phyloP scores from a whole-genome alignment of 2,888 invertebrate genomes.

The Habrosyne pyritoides region DNA sequence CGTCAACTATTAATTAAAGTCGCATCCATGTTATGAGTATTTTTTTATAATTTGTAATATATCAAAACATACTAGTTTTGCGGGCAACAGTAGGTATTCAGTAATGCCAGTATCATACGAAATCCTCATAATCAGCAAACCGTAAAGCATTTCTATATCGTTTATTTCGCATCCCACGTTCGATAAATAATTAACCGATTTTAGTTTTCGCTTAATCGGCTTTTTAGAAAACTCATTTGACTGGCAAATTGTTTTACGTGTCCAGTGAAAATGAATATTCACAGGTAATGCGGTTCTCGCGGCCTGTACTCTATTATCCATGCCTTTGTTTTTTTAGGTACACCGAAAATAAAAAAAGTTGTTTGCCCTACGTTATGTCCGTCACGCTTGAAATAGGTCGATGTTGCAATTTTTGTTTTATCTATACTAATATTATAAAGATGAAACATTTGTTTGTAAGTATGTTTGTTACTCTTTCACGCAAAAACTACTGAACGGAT shows the following conservation, averaged over 20 bases:
- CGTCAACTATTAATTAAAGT: no score
- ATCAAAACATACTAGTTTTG: background rate
- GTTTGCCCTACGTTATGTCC: slow-evolving; percentile 3
- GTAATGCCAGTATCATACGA: background rate
- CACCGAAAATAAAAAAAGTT: slow-evolving; percentile 6
- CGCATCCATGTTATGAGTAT: no score
- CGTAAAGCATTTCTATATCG: slow-evolving; percentile 40
- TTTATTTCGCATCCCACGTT: slow-evolving; percentile 47
- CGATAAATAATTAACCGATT: slow-evolving; percentile 78
- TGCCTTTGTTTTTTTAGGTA: slow-evolving; percentile 37
- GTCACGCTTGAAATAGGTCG: background rate
- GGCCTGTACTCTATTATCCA: slow-evolving; percentile 32
- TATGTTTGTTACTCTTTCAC: no score
- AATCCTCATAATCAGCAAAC: slow-evolving; percentile 6
- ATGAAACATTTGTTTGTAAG: no score
- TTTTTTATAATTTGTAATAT: no score
- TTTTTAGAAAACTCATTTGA: slow-evolving; percentile 82
- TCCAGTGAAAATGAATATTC: slow-evolving; percentile 58
- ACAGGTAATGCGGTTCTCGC: slow-evolving; percentile 44
- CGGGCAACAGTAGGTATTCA: background rate
- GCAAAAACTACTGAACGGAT: no score
- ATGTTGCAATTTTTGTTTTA: no score
- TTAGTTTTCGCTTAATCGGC: slow-evolving; percentile 81
- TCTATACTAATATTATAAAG: no score
- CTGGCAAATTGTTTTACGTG: slow-evolving; percentile 75